Base-by-base conservation (phyloP, 2,113 vertebrate genomes). In the Heptranchias perlo region DNA sequence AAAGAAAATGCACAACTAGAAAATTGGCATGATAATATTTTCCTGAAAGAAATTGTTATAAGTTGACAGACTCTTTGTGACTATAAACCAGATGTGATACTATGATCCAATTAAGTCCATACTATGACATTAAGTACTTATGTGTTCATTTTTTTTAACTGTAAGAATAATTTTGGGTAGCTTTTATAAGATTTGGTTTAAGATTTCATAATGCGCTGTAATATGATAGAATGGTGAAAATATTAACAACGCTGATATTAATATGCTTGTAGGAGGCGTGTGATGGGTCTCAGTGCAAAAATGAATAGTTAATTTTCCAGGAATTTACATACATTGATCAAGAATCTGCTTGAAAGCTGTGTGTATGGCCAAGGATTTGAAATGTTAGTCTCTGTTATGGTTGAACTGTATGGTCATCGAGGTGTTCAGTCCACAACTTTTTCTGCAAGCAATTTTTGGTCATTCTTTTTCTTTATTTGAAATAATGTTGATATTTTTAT, bases 231-330 rank as follows among this genome's bases (percentile, higher is more conserved):
- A n/a, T 62, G 89, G n/a, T 39, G 61, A 16, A 92, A 92, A 92
- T n/a, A 93, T 39, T 93, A 16, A 61, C 58, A 93, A 23, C 61
- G 18, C 58, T n/a, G 61, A 10, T 23, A 93, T 64, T 39, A 93
- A 39, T 6, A 62, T 62, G 54, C n/a, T n/a, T 62, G 58, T 93
- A 93, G 35, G 76, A 82, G 73, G 18, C 39, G n/a, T 62, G 21
- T 62, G 35, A 28, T 62, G 58, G n/a, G 89, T 1, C 23, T 62
- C 18, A 62, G 3, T 39, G 89, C n/a, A 62, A n/a, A 93, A 93
- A 93, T 62, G 35, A 16, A 39, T 64, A 21, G 89, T 39, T 93
- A 93, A 93, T 62, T 93, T 93, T 93, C 58, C 89, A 82, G 39
- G n/a, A 82, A 82, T 82, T 82, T 44, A 44, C 76, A 44, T 44